Evolutionary conservation across 2,113 vertebrate species (phyloP), one percentile per base, ranked within the genome.

Genomic region (Eira barbara): DNA sequence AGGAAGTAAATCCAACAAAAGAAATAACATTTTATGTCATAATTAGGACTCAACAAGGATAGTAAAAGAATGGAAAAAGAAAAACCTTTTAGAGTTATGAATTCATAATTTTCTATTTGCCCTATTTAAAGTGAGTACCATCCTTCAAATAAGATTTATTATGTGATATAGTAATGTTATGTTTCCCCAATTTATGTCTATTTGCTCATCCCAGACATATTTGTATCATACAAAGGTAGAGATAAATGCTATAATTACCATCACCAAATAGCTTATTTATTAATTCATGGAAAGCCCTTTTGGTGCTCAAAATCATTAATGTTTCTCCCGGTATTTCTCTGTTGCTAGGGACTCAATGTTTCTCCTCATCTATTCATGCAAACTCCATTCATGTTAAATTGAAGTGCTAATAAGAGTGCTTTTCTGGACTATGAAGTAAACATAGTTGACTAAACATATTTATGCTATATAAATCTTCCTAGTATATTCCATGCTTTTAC

Each of bases 381-480:
- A 97, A 91, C 78, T 93, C 10, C 21, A 86, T 91, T 96, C n/a
- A 83, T 73, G 20, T 86, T 93, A 78, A 96, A 91, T 45, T 93
- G 57, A 93, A 91, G 42, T 31, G 78, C 25, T 76, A 96, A 82
- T 20, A 78, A 89, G 71, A 94, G 42, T 83, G 17, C 27, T 76
- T 89, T 88, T 95, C 74, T 67, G 42, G 25, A 65, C 59, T 82
- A 71, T 59, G 39, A 39, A 79, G 34, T 81, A 94, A 97, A 71
- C 23, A 74, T 76, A 80, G 65, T 71, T 29, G 49, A 47, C 6
- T 61, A 96, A 96, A 80, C 36, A 67, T 90, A 36, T 73, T 39
- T 87, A 81, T 63, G 13, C 4, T 29, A 55, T 67, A 67, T 27
- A 93, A 81, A 47, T 39, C 59, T 89, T 89, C 67, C 7, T 17